phyloP scores from a whole-genome alignment of 1,140 invertebrate species.

The Lasioglossum albipes region DNA sequence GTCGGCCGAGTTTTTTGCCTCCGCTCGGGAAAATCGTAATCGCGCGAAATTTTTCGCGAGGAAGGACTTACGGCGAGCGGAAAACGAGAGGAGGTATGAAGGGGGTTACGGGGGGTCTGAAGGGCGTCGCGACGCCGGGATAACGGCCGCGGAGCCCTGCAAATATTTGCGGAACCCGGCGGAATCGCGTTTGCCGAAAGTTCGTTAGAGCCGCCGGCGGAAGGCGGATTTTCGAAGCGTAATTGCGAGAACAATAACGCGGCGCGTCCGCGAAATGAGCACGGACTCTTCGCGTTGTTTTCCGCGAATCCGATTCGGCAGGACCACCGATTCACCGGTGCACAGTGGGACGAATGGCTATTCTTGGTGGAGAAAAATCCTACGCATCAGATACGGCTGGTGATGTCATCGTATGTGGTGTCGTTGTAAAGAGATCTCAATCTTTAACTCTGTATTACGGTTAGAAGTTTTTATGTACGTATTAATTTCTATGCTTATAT shows the following conservation, averaged over 20 bases:
- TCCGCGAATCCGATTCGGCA: background rate
- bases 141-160: slow-evolving; percentile 37
- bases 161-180: slow-evolving; percentile 45
- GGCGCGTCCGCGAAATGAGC: slow-evolving; percentile 42
- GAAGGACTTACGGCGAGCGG: slow-evolving; percentile 11
- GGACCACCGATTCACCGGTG: too few relatives aligned
- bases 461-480: too few relatives aligned
- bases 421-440: too few relatives aligned
- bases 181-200: slow-evolving; percentile 50
- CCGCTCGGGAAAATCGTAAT: slow-evolving; percentile 27
- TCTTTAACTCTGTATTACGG: too few relatives aligned
- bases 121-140: background rate
- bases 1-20: background rate
- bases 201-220: slow-evolving; percentile 37
- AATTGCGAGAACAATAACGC: slow-evolving; percentile 50
- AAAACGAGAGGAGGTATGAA: too few relatives aligned
- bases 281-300: slow-evolving; percentile 19
- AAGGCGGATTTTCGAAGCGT: slow-evolving; percentile 49
- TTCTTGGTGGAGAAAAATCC: too few relatives aligned
- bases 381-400: too few relatives aligned
- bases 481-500: too few relatives aligned
- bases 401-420: too few relatives aligned
- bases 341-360: too few relatives aligned
- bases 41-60: slow-evolving; percentile 26
- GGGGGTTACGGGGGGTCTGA: background rate